phyloP scores from a whole-genome alignment of 1,140 invertebrate genomes.

The Anastrepha ludens region DNA sequence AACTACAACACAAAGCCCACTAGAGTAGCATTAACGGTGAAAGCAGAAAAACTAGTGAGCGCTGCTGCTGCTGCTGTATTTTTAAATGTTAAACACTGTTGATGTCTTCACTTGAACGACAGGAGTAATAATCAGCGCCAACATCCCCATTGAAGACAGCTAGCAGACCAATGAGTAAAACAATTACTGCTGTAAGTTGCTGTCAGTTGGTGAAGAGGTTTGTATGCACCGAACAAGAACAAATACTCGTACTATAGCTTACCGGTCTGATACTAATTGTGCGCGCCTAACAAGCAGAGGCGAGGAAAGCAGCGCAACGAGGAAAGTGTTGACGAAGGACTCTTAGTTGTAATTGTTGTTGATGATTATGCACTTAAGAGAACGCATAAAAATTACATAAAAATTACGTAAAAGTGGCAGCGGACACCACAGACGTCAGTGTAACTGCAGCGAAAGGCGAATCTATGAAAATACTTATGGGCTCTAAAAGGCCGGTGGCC shows the following conservation, averaged over 20 bases:
- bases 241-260: not conserved
- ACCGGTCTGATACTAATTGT: not conserved
- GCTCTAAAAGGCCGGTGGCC: not conserved
- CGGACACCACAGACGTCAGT: not conserved
- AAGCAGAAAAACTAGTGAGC: not conserved
- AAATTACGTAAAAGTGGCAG: too few relatives aligned
- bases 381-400: slow-evolving; percentile 15
- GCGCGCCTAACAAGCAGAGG: not conserved
- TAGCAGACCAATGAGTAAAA: not conserved
- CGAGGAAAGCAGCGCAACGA: not conserved
- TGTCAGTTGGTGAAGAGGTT: not conserved
- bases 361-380: slow-evolving; percentile 36
- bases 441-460: not conserved
- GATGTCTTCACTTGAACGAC: not conserved
- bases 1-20: too few relatives aligned
- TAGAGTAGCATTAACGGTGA: too few relatives aligned
- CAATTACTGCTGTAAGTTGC: not conserved
- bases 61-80: not conserved
- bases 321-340: not conserved
- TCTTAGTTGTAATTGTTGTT: slow-evolving; percentile 6
- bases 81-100: slow-evolving; percentile 6
- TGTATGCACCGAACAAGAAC: not conserved
- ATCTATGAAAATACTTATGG: not conserved
- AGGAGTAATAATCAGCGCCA: not conserved
- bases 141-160: not conserved